phyloP scores from a whole-genome alignment of 2,888 invertebrate genomes.

The Hartigia nigra region DNA sequence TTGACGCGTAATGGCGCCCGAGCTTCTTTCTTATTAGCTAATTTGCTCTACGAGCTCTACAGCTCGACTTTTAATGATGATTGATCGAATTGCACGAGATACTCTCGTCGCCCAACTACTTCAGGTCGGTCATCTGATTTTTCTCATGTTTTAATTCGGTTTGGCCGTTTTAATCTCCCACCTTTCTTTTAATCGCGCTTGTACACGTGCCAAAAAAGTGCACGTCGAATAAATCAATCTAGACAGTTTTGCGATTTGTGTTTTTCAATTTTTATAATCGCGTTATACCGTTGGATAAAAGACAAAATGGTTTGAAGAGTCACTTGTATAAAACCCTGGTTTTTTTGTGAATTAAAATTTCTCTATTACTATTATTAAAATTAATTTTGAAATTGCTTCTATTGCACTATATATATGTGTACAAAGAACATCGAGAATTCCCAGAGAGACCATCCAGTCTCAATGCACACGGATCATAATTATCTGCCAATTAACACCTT shows the following conservation, averaged over 20 bases:
- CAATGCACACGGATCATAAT: too few relatives aligned
- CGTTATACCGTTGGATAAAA: slow-evolving; percentile 2
- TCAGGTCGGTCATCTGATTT: neutral
- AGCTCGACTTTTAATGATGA: slow-evolving; percentile 21
- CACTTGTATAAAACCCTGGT: too few relatives aligned
- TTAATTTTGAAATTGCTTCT: too few relatives aligned
- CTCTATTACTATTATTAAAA: too few relatives aligned
- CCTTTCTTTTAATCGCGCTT: neutral
- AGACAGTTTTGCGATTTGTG: neutral
- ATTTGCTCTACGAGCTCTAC: slow-evolving; percentile 12
- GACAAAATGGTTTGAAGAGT: too few relatives aligned
- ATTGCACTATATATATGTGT: too few relatives aligned
- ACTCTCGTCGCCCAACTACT: too few relatives aligned
- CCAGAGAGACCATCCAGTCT: too few relatives aligned
- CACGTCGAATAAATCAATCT: neutral
- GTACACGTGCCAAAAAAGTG: neutral
- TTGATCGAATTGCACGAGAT: slow-evolving; percentile 18
- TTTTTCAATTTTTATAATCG: slow-evolving; percentile 3
- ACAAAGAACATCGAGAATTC: too few relatives aligned
- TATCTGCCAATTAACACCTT: too few relatives aligned
- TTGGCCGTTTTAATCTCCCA: neutral
- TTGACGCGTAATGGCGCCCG: slow-evolving; percentile 9
- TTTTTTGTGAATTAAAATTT: too few relatives aligned
- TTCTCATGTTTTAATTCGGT: neutral
- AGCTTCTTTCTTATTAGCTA: slow-evolving; percentile 19